Percentiles rank a stretch among this genome's conserved stretches.
Evolutionary conservation across 2,888 invertebrate species (phyloP).

Genomic region (Melanostoma mellinum): DNA sequence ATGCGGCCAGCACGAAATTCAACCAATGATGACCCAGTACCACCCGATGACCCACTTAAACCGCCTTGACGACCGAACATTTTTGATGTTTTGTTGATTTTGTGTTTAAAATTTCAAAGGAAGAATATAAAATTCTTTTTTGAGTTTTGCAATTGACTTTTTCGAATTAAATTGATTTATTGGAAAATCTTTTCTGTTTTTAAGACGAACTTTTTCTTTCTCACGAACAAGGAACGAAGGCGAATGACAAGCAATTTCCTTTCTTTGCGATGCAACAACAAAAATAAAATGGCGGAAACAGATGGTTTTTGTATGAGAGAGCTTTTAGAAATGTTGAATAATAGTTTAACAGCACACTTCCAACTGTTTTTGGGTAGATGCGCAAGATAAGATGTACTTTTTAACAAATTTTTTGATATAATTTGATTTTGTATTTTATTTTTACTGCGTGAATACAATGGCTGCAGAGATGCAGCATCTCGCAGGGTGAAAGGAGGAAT

Average conservation of each 20-base stretch:
- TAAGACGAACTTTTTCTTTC: conserved; percentile 30
- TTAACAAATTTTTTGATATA: background rate
- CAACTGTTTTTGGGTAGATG: background rate
- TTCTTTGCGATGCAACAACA: conserved; percentile 51
- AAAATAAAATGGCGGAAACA: conserved; percentile 34
- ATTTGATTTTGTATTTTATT: background rate
- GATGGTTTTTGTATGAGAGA: conserved; percentile 5
- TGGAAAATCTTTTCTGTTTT: conserved; percentile 22
- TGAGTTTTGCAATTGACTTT: conserved; percentile 1
- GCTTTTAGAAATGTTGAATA: background rate
- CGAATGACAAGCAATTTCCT: conserved; percentile 68
- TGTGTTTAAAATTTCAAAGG: background rate
- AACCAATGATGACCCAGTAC: conserved; percentile 94
- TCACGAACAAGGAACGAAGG: conserved; percentile 27
- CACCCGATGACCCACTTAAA: conserved; percentile 90
- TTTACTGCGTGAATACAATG: too few relatives aligned
- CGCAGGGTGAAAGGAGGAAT: too few relatives aligned
- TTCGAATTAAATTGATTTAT: conserved; percentile 30
- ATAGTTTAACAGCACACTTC: background rate
- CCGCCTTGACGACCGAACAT: conserved; percentile 84
- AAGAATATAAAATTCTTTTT: background rate
- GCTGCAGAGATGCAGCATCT: too few relatives aligned
- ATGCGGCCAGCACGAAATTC: conserved; percentile 98
- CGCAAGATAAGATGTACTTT: background rate
- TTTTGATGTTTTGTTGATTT: conserved; percentile 3